These are phyloP conservation scores for Papilio protenor DNA, from an alignment of 2,888 invertebrate genomes.

Conservation along the genomic window DNA sequence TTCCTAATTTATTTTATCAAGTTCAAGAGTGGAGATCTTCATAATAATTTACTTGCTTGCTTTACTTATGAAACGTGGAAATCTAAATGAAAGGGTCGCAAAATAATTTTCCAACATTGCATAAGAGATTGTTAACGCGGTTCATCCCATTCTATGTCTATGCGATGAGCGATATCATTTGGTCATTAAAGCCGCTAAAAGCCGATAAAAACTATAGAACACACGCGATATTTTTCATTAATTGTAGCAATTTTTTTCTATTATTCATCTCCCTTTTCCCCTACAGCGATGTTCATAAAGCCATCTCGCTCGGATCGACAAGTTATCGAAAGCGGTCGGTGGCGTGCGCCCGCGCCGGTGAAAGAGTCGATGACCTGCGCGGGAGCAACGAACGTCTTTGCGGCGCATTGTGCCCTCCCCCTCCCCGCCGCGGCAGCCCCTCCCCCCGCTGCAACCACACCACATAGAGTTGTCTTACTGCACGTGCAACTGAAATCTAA, in stretches of 20 bases:
- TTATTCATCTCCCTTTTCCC: slow-evolving; percentile 41
- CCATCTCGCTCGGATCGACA: slow-evolving; percentile 59
- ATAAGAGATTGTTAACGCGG: neutral
- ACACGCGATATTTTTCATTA: slow-evolving; percentile 53
- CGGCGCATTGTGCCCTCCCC: slow-evolving; percentile 62
- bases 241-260: slow-evolving; percentile 56
- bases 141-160: neutral
- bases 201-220: slow-evolving; percentile 32
- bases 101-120: neutral
- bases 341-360: slow-evolving; percentile 73
- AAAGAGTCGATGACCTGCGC: slow-evolving; percentile 81
- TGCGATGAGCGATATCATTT: slow-evolving; percentile 7
- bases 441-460: slow-evolving; percentile 46
- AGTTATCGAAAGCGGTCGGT: slow-evolving; percentile 79
- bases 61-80: neutral
- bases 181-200: slow-evolving; percentile 30
- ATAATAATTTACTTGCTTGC: neutral
- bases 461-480: slow-evolving; percentile 49
- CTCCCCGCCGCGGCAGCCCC: slow-evolving; percentile 46
- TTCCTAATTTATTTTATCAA: no score
- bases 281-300: slow-evolving; percentile 24
- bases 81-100: neutral
- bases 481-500: neutral
- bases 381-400: slow-evolving; percentile 84
- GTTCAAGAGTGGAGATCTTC: neutral